A percentile compares a stretch with the other conserved stretches of the same genome.
phyloP scores from a whole-genome alignment of 2,797 vertebrate genomes.

The Leptatherina wallacei region DNA sequence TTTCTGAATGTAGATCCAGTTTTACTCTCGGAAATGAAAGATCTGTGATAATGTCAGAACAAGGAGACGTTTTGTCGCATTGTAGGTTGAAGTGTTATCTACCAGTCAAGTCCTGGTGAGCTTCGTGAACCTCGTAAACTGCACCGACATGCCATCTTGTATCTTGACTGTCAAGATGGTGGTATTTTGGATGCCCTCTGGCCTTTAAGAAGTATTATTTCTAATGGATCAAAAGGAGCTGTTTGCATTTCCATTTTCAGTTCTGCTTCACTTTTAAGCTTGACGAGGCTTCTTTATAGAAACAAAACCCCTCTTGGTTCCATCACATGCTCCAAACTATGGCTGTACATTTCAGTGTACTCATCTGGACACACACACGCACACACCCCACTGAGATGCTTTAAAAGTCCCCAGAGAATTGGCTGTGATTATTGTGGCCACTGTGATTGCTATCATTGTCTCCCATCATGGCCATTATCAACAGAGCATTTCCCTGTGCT shows the following conservation, averaged over 20 bases:
- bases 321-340: slow-evolving; percentile 25
- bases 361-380: slow-evolving; percentile 14
- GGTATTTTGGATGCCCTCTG: no score
- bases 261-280: slow-evolving; percentile 29
- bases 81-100: no score
- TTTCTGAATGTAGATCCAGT: no score
- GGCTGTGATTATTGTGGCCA: slow-evolving; percentile 78
- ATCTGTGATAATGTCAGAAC: no score
- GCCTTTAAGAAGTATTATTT: not conserved
- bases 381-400: slow-evolving; percentile 41
- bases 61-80: no score
- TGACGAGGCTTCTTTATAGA: slow-evolving; percentile 22
- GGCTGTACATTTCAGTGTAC: not conserved
- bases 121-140: no score
- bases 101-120: no score
- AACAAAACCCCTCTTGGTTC: slow-evolving; percentile 29
- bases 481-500: slow-evolving; percentile 63
- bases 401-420: slow-evolving; percentile 67
- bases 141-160: not conserved
- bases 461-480: slow-evolving; percentile 78
- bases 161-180: not conserved
- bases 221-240: not conserved
- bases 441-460: slow-evolving; percentile 79
- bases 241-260: slow-evolving; percentile 3
- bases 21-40: no score